phyloP scores from a whole-genome alignment of 2,888 invertebrate genomes.

The Tenthredo notha region DNA sequence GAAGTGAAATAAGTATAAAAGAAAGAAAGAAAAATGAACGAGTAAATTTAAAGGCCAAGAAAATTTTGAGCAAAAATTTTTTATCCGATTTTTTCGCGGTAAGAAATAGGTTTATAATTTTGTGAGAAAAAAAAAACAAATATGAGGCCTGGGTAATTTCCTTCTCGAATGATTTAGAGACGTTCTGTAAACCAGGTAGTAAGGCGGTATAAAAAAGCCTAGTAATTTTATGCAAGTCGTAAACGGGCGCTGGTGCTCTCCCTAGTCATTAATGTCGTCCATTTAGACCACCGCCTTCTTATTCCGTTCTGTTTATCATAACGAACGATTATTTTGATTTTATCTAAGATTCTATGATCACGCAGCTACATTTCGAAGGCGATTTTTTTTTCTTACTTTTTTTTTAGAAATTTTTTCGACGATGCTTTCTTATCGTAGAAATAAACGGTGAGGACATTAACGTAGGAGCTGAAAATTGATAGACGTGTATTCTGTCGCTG shows the following conservation, averaged over 20 bases:
- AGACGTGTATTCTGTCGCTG: background rate
- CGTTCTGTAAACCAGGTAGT: background rate
- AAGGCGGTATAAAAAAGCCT: background rate
- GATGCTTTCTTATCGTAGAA: background rate
- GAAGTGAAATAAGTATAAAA: background rate
- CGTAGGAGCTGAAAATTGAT: background rate
- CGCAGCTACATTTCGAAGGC: background rate
- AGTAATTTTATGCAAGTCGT: conserved; percentile 34
- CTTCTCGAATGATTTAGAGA: conserved; percentile 11
- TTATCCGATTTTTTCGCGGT: background rate
- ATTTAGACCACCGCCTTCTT: background rate
- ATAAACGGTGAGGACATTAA: background rate
- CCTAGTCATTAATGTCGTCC: conserved; percentile 15
- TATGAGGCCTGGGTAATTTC: background rate
- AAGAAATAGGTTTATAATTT: background rate
- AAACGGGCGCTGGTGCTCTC: conserved; percentile 3
- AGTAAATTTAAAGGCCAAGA: background rate
- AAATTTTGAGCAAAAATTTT: background rate
- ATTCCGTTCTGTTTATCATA: background rate
- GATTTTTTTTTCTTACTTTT: too few relatives aligned
- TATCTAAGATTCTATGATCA: background rate
- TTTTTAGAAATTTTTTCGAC: too few relatives aligned
- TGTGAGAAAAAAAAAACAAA: background rate
- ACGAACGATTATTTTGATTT: background rate
- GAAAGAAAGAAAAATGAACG: background rate